These are phyloP conservation scores for Dendrocincla fuliginosa DNA, from an alignment of 2,797 vertebrate species.

Conservation along the genomic window DNA sequence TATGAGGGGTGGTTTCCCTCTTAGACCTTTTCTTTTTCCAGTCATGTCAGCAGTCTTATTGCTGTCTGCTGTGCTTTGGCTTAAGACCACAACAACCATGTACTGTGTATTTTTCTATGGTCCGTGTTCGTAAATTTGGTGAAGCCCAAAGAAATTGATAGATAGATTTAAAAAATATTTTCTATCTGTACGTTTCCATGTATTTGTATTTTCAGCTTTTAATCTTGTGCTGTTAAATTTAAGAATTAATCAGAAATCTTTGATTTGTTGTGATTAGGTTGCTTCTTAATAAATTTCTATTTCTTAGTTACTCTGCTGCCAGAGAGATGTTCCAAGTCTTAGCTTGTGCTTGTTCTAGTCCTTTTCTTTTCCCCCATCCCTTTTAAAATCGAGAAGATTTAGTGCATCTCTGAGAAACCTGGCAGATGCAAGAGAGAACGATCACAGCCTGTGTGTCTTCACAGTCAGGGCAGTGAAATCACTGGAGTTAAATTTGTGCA, in stretches of 20 bases:
- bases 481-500: neutral
- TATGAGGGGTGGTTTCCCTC: neutral
- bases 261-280: neutral
- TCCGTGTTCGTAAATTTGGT: neutral
- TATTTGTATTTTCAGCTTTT: neutral
- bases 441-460: neutral
- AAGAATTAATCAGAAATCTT: neutral
- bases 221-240: neutral
- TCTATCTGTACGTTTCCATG: neutral
- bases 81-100: neutral
- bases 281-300: neutral
- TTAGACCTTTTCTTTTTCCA: neutral
- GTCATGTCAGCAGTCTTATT: neutral
- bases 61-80: neutral
- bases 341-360: fast-evolving
- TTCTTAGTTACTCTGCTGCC: neutral
- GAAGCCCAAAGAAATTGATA: neutral
- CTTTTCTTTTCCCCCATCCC: neutral
- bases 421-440: fast-evolving
- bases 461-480: neutral
- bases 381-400: neutral
- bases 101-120: neutral
- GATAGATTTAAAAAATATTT: neutral
- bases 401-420: neutral
- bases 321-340: neutral